Evolutionary conservation across 1,140 invertebrate species (phyloP).

Genomic region (Ptiloglossa arizonensis): DNA sequence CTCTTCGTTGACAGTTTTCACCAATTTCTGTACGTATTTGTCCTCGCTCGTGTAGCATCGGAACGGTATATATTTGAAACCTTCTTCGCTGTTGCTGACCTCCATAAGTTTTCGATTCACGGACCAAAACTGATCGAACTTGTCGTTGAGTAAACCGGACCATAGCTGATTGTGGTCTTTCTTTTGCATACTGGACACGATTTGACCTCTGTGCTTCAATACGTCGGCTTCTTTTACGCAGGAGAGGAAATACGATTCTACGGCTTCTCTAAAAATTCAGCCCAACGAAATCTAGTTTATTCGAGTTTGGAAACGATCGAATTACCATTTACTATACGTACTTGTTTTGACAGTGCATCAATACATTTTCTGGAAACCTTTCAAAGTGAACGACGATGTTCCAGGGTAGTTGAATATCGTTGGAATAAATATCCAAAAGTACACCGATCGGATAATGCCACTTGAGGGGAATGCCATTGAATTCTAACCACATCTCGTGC

Average conservation of each 20-base stretch:
- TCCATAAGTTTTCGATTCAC: slow-evolving; percentile 98
- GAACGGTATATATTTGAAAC: slow-evolving; percentile 96
- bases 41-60: slow-evolving; percentile 92
- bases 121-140: slow-evolving; percentile 99
- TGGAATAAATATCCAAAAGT: slow-evolving; percentile 91
- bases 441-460: slow-evolving; percentile 99
- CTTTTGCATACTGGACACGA: slow-evolving; percentile 97
- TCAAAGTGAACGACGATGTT: slow-evolving; percentile 97
- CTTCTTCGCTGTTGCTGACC: slow-evolving; percentile 86
- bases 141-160: slow-evolving; percentile 96
- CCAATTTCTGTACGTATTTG: slow-evolving; percentile 88
- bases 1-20: slow-evolving; percentile 88
- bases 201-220: slow-evolving; percentile 95
- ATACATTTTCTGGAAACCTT: slow-evolving; percentile 91
- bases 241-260: slow-evolving; percentile 97
- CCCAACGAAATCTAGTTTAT: not conserved
- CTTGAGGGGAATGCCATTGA: slow-evolving; percentile 94
- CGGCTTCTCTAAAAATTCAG: slow-evolving; percentile 88
- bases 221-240: slow-evolving; percentile 99
- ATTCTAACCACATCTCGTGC: slow-evolving; percentile 97
- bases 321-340: slow-evolving; percentile 73
- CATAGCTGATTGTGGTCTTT: slow-evolving; percentile 99
- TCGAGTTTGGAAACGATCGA: slow-evolving; percentile 13
- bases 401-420: slow-evolving; percentile 93
- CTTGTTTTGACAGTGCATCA: slow-evolving; percentile 91